Percentiles rank a stretch among this genome's conserved stretches.
phyloP scores from a whole-genome alignment of 2,888 invertebrate genomes.

The Orchesellides sinensis region DNA sequence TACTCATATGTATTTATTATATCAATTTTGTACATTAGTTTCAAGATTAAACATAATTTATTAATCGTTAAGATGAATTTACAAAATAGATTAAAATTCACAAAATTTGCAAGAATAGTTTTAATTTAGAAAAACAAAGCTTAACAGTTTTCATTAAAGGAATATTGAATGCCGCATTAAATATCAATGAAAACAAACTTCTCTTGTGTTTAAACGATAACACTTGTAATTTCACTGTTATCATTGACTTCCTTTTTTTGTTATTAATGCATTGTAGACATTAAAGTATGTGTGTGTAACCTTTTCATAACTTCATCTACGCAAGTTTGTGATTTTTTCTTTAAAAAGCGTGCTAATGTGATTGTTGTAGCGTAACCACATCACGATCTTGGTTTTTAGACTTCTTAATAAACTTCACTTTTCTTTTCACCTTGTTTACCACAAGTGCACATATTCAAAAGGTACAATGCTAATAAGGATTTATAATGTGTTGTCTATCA shows the following conservation, averaged over 20 bases:
- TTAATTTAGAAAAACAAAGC: background rate
- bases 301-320: background rate
- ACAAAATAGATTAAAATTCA: too few relatives aligned
- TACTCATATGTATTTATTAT: too few relatives aligned
- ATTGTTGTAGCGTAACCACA: slow-evolving; percentile 25
- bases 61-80: too few relatives aligned
- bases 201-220: too few relatives aligned
- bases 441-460: background rate
- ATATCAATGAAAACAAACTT: too few relatives aligned
- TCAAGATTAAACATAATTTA: too few relatives aligned
- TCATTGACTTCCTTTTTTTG: slow-evolving; percentile 8
- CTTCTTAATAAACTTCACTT: slow-evolving; percentile 50
- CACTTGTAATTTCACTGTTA: too few relatives aligned
- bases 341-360: slow-evolving; percentile 11
- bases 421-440: slow-evolving; percentile 50
- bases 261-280: background rate
- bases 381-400: slow-evolving; percentile 13
- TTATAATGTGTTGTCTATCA: too few relatives aligned
- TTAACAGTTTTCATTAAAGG: background rate
- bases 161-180: too few relatives aligned
- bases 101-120: too few relatives aligned
- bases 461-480: too few relatives aligned
- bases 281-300: background rate
- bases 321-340: slow-evolving; percentile 13
- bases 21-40: too few relatives aligned